Base-by-base conservation (phyloP, 2,888 invertebrate species). In the Octonoba sinensis region DNA sequence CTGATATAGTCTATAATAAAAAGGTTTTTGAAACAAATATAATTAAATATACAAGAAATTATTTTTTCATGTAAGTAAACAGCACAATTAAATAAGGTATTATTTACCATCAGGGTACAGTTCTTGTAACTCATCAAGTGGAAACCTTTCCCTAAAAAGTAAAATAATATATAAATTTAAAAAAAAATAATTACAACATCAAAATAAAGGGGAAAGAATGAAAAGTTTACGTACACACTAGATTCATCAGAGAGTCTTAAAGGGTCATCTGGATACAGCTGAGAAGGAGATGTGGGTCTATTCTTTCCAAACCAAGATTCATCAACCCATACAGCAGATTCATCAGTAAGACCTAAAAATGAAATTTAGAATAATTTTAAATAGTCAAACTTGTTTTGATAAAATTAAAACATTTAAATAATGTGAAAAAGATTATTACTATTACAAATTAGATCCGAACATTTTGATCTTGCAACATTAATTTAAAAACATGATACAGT, bases 291-390 rank as follows among this genome's bases (percentile, higher is more conserved):
- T 86, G 96, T 91, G 0, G 96, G 94, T 16, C 89, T 85, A 62
- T 88, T 87, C 20, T 95, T 91, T 1, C 95, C 95, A 93, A 95
- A 95, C 15, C 86, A 85, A 0, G 96, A 93, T 89, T 99, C 99
- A 88, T 99, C 98, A 0, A 99, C 95, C 99, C 99, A 99, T 3
- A 99, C 96, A 8, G 98, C 97, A 86, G 96, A 97, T 88, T 99
- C 99, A 88, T 99, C 98, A 85, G 97, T 92, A 0, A 98, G 97
- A 79, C 84, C 84, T 84, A 59, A 3, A 27, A 16, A 57, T 44
- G 15, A 15, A 24, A 47, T 69, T 56, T 22, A 60, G 27, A 70
- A 59, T 49, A 60, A 18, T 49, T 18, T 24, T 11, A 36, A 36
- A 18, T 3, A 0, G 18, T 22, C 13, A n/a, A 46, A 16, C 13